These are phyloP conservation scores for Popillia japonica DNA, from an alignment of 1,140 invertebrate species.

Conservation along the genomic window DNA sequence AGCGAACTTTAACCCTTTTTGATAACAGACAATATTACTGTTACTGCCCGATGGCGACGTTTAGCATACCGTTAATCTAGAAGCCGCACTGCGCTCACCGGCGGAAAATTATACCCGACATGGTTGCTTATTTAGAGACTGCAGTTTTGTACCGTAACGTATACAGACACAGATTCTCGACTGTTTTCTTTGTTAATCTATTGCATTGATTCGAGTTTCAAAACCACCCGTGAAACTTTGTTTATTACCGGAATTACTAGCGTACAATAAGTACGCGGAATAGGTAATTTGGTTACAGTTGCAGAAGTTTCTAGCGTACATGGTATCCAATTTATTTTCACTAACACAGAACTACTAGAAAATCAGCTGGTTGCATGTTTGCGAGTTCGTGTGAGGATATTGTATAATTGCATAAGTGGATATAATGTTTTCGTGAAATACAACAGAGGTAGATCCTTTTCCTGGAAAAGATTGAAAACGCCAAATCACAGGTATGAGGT, in stretches of 20 bases:
- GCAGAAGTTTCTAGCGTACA: background rate
- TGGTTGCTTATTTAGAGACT: background rate
- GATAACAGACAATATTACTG: background rate
- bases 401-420: too few species aligned
- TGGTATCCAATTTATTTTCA: background rate
- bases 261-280: background rate
- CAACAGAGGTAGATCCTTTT: too few species aligned
- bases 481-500: too few species aligned
- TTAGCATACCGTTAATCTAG: background rate
- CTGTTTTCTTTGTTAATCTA: constrained; percentile 5
- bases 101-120: background rate
- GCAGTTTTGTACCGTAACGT: background rate
- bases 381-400: too few species aligned
- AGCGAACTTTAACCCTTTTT: constrained; percentile 5
- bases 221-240: background rate
- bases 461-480: too few species aligned
- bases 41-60: background rate
- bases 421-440: too few species aligned
- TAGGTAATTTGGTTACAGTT: background rate
- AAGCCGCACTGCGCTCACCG: background rate
- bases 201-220: background rate
- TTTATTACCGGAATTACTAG: background rate
- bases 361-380: too few species aligned
- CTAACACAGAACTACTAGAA: background rate
- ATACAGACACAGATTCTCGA: background rate